A percentile compares a stretch with the other conserved stretches of the same genome.
phyloP scores from a whole-genome alignment of 2,888 invertebrate genomes.

The Apamea monoglypha region DNA sequence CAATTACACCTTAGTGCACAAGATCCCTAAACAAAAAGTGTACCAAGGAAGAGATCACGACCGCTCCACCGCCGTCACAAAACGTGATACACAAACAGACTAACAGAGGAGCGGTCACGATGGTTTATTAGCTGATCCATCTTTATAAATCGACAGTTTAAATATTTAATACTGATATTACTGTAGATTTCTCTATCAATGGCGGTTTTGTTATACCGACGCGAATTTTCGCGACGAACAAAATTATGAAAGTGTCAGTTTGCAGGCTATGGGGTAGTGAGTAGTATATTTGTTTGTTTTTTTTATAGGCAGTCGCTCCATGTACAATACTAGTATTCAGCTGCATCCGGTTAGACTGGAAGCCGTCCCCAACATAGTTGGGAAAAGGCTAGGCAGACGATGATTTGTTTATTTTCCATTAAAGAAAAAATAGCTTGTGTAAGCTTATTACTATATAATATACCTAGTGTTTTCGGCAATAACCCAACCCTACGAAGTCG shows the following conservation, averaged over 20 bases:
- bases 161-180: conserved; percentile 80
- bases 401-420: too few relatives aligned
- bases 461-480: neutral
- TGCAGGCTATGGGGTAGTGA: neutral
- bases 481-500: neutral
- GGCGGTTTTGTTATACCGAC: conserved; percentile 24
- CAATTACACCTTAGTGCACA: conserved; percentile 29
- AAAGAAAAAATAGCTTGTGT: neutral
- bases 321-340: too few relatives aligned
- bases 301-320: too few relatives aligned
- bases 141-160: conserved; percentile 79
- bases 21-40: conserved; percentile 50
- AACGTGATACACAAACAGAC: conserved; percentile 70
- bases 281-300: too few relatives aligned
- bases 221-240: conserved; percentile 3
- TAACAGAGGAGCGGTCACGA: conserved; percentile 82
- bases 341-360: too few relatives aligned
- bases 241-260: neutral
- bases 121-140: conserved; percentile 82
- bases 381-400: too few relatives aligned
- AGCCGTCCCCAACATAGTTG: too few relatives aligned
- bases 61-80: conserved; percentile 56
- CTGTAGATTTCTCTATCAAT: conserved; percentile 68
- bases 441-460: neutral
- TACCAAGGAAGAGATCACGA: conserved; percentile 74